phyloP scores from a whole-genome alignment of 1,140 invertebrate genomes.

The Maniola jurtina region DNA sequence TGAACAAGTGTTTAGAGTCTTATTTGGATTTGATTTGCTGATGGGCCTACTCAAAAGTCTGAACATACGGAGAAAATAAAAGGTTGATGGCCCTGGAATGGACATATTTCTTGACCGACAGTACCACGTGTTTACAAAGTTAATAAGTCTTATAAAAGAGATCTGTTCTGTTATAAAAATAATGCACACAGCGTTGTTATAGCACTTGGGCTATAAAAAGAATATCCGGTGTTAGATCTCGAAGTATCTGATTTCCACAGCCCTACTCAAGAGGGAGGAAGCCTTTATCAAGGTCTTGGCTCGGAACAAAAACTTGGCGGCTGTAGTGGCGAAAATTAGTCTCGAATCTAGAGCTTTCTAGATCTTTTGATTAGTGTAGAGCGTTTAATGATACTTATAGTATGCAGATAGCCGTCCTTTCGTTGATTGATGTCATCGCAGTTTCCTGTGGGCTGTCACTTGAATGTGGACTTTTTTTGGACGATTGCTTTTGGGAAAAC shows the following conservation, averaged over 20 bases:
- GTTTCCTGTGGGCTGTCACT: not conserved
- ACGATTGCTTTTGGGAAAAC: not conserved
- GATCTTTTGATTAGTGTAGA: conserved; percentile 1
- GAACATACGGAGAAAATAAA: too few species aligned
- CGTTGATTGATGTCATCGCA: not conserved
- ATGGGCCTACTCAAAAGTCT: too few species aligned
- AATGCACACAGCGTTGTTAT: conserved; percentile 19
- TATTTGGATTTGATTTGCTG: too few species aligned
- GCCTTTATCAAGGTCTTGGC: conserved; percentile 23
- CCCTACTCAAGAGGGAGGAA: not conserved
- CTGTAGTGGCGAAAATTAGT: conserved; percentile 22
- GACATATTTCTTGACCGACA: not conserved
- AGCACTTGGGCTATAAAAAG: not conserved
- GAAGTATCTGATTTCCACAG: not conserved
- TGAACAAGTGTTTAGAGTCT: too few species aligned
- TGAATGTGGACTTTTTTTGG: not conserved
- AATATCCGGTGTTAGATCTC: not conserved
- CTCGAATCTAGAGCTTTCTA: conserved; percentile 24
- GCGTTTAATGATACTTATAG: not conserved
- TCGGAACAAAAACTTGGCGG: conserved; percentile 14
- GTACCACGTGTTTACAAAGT: not conserved
- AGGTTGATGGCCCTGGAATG: too few species aligned
- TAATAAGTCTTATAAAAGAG: not conserved
- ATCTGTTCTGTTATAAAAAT: not conserved
- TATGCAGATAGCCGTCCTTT: not conserved